These are phyloP conservation scores for Ciconia nigra DNA, from an alignment of 2,797 vertebrate genomes.

Conservation along the genomic window DNA sequence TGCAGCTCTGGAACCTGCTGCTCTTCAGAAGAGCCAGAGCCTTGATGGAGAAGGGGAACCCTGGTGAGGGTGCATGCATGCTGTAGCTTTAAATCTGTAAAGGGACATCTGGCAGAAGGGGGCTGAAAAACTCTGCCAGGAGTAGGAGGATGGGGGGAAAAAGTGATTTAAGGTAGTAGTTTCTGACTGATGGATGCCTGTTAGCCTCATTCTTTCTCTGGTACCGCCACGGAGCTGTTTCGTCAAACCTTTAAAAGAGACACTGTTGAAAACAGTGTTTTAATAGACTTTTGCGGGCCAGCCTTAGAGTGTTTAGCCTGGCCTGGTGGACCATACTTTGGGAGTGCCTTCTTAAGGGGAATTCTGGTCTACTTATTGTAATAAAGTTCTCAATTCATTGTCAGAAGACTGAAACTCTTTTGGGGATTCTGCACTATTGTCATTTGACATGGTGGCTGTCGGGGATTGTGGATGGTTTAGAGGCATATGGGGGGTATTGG, in stretches of 20 bases:
- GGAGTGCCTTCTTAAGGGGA: constrained; percentile 35
- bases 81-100: not conserved
- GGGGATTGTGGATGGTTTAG: constrained; percentile 40
- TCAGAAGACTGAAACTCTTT: constrained; percentile 52
- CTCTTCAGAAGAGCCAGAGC: not conserved
- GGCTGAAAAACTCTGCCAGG: not conserved
- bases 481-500: constrained; percentile 54
- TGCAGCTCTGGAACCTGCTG: not conserved
- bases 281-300: not conserved
- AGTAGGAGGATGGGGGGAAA: not conserved
- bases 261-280: constrained; percentile 9
- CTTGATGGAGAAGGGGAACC: not conserved
- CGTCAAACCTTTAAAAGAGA: not conserved
- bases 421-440: constrained; percentile 62
- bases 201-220: not conserved
- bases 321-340: constrained; percentile 12
- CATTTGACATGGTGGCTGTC: constrained; percentile 58
- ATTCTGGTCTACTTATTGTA: constrained; percentile 47
- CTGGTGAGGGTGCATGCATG: not conserved
- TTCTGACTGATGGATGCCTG: not conserved
- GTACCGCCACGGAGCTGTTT: not conserved
- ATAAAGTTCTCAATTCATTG: constrained; percentile 51
- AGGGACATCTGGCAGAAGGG: not conserved
- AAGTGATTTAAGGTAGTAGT: not conserved
- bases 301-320: not conserved